Evolutionary conservation across 2,888 invertebrate genomes (phyloP), one percentile per base, ranked within the genome.

Genomic region (Drosophila mulleri): DNA sequence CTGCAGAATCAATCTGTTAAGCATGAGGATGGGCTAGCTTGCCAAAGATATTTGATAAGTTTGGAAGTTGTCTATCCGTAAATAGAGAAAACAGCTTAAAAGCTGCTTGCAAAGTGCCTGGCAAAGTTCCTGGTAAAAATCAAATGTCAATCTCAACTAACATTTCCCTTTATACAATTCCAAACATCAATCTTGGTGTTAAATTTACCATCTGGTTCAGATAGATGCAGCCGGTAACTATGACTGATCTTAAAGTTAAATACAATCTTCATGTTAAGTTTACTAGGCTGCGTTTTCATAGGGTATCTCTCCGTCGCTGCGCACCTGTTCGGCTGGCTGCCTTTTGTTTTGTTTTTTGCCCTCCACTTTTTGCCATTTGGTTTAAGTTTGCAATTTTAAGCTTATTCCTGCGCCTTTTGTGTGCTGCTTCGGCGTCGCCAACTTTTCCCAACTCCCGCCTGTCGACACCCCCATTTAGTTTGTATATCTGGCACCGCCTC

Each of bases 381-480:
- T 60, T 86, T 72, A 70, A 79, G 83, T 77, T 88, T 72, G 88
- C 84, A 84, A 89, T 87, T 89, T 84, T 87, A 72, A 82, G 88
- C 82, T 87, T 84, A 83, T 89, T 82, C 89, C 82, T 76, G 73
- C 39, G 80, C 73, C 76, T 75, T 68, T 71, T 72, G 52, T 74
- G 57, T 65, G 26, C 39, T 39, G 23, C 54, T 62, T 26, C 32
- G 47, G 18, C 41, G 32, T 39, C 26, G n/a, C 35, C 44, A 52
- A 47, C 29, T 58, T 58, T 41, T 26, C 41, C 29, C 18, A 12
- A 2, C 18, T 20, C 3, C 16, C 35, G 57, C 4, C 50, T 50
- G 29, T 7, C 54, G 54, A 45, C 32, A 54, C 14, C 12, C 48
- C 50, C 54, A 50, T 18, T 53, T 16, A 62, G 48, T 57, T 80